Base-by-base conservation (phyloP, 35 echinoderm and acorn worm species). In the Hemicentrotus pulcherrimus region DNA sequence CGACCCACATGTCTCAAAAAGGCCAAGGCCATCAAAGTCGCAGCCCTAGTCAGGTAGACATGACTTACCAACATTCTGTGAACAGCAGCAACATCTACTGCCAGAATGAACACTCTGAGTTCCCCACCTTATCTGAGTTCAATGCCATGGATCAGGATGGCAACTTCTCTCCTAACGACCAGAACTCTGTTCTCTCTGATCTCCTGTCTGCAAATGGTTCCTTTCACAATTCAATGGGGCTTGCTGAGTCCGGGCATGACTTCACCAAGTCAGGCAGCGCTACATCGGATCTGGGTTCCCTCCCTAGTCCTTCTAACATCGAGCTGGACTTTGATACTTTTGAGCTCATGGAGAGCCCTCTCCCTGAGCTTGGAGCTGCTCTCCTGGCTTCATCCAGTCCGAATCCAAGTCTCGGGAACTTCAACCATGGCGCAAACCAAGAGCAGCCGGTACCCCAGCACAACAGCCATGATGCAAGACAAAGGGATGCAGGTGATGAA, bases 261-360 rank as follows among this genome's bases (percentile, higher is more conserved):
- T 90, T 90, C 88, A n/a, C 31, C 12, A 93, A 93, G n/a, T 47
- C 46, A n/a, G 48, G n/a, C 48, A 47, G 46, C n/a, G 30, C n/a
- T 7, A 24, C 47, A 19, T 88, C 86, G n/a, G 95, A 96, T 31
- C 58, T 94, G 1, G 61, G 91, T 8, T 96, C 97, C 12, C 88
- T 94, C 22, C 94, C 97, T 4, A 96, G 95, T 59, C 71, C 97
- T 50, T 91, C 86, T 28, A 95, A 95, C 31, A 99, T 96, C 24
- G 96, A 96, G 35, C 94, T 99, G 32, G 98, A 99, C 58, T 96
- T 99, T 94, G 98, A 99, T 89, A 86, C 98, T 6, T 97, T 96
- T 92, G 98, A 99, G 22, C 93, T 99, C 52, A 94, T 99, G 94
- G 97, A 97, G 22, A 94, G 94, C 60, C 89, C 96, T 24, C 92